phyloP scores from a whole-genome alignment of 1,140 invertebrate genomes.

The Planococcus citri region DNA sequence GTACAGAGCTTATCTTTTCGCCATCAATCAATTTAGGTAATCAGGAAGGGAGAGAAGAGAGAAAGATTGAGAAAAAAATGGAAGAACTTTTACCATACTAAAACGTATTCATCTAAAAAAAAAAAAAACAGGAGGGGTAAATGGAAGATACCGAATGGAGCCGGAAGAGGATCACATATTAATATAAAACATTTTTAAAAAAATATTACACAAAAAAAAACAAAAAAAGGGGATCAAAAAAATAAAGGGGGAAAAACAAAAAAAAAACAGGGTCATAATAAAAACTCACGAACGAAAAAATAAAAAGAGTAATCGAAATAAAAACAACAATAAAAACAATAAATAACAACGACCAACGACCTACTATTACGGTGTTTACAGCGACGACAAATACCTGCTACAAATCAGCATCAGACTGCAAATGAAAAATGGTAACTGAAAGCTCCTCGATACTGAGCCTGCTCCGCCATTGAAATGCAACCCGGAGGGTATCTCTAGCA shows the following conservation, averaged over 20 bases:
- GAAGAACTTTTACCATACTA: background rate
- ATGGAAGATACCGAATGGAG: background rate
- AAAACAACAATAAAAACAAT: background rate
- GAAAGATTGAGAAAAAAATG: background rate
- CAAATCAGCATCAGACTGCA: background rate
- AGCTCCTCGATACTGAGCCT: background rate
- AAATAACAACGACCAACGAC: background rate
- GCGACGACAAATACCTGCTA: background rate
- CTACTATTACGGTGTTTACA: background rate
- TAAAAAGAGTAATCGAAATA: too few relatives aligned
- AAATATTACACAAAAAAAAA: too few relatives aligned
- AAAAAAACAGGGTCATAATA: background rate
- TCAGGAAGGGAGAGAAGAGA: too few relatives aligned
- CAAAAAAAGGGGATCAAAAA: background rate
- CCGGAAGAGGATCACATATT: background rate
- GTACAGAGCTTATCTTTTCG: background rate
- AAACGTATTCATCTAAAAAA: too few relatives aligned
- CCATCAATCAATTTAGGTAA: too few relatives aligned
- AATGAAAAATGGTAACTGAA: background rate
- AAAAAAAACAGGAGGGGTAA: background rate
- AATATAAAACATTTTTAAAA: too few relatives aligned
- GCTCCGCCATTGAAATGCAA: background rate
- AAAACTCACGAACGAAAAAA: too few relatives aligned
- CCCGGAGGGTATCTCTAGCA: background rate
- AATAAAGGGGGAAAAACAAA: background rate